Conservation (phyloP, 2,888 invertebrate genomes). For the Plusia festucae region DNA sequence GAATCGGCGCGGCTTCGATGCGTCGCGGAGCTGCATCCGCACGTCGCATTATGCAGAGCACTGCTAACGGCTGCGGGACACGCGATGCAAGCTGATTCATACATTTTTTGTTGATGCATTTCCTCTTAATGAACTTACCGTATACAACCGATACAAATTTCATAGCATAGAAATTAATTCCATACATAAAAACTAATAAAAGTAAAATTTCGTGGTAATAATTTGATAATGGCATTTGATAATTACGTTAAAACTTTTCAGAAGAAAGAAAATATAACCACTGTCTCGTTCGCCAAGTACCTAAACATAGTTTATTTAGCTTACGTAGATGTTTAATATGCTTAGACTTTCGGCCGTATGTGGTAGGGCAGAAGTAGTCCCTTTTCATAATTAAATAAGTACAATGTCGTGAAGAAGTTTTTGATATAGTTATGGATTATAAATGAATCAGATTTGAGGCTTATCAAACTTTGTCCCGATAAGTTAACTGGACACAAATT, state of each 20-base stretch:
- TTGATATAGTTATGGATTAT: conserved; percentile 34
- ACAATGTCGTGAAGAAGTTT: conserved; percentile 21
- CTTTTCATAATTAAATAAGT: conserved; percentile 40
- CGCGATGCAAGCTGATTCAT: conserved; percentile 59
- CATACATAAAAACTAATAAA: too few species aligned
- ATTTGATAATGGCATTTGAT: too few species aligned
- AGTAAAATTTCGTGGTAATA: too few species aligned
- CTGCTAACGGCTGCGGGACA: conserved; percentile 62
- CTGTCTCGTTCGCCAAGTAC: too few species aligned
- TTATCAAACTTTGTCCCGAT: conserved; percentile 43
- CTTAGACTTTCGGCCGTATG: conserved; percentile 24
- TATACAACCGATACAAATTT: neutral
- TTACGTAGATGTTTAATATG: conserved; percentile 9
- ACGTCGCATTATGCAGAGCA: conserved; percentile 63
- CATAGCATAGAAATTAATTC: too few species aligned
- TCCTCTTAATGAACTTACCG: conserved; percentile 38
- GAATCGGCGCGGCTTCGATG: conserved; percentile 3
- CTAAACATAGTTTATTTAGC: too few species aligned
- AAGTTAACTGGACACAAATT: conserved; percentile 34
- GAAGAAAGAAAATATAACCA: too few species aligned
- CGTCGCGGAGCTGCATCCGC: conserved; percentile 52
- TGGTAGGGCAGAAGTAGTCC: conserved; percentile 13
- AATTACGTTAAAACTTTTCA: too few species aligned
- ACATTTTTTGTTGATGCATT: conserved; percentile 54
- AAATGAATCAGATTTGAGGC: conserved; percentile 38